Evolutionary conservation across 2,888 invertebrate genomes (phyloP).

Genomic region (Microctonus brassicae): DNA sequence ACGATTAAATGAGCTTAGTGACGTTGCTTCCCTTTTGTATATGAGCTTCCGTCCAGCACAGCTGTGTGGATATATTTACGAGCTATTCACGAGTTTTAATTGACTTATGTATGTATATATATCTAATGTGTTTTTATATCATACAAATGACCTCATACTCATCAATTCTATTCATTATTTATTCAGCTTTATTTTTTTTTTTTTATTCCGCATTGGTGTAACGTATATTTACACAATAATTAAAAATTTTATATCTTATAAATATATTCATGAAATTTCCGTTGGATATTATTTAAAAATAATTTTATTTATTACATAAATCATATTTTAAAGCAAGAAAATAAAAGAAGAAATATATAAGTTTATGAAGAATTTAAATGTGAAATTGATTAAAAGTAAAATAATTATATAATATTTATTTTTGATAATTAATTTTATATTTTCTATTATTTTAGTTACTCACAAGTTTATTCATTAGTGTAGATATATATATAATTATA

Average conservation of each 20-base stretch:
- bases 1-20: constrained; percentile 24
- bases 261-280: too few relatives aligned
- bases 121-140: not conserved
- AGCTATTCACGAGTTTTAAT: constrained; percentile 17
- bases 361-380: too few relatives aligned
- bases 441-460: not conserved
- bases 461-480: not conserved
- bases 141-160: not conserved
- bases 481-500: not conserved
- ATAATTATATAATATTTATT: too few relatives aligned
- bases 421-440: too few relatives aligned
- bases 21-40: constrained; percentile 8
- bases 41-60: not conserved
- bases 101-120: constrained; percentile 6
- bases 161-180: not conserved
- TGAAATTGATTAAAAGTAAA: too few relatives aligned
- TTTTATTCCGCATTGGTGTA: not conserved
- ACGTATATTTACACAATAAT: too few relatives aligned
- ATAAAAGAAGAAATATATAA: too few relatives aligned
- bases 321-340: too few relatives aligned
- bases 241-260: too few relatives aligned
- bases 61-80: constrained; percentile 15
- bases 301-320: too few relatives aligned
- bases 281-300: too few relatives aligned
- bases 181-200: not conserved